Evolutionary conservation across 2,797 vertebrate genomes (phyloP).

Genomic region (Allenopithecus nigroviridis): DNA sequence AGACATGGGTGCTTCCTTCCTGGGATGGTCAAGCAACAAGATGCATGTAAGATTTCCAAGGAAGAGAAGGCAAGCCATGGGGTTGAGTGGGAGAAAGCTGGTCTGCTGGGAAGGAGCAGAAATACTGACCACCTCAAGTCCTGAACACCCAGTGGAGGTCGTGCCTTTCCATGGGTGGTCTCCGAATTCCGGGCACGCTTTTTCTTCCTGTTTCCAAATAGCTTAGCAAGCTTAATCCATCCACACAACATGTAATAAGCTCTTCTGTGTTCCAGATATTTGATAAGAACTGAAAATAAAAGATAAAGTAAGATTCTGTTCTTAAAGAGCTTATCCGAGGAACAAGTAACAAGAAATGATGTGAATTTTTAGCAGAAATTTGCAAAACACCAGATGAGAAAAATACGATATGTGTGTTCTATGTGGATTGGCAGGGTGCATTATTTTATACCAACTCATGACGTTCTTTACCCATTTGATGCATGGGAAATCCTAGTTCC

Average conservation of each 20-base stretch:
- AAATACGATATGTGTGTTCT: background rate
- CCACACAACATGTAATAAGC: background rate
- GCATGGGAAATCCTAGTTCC: background rate
- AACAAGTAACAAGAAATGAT: background rate
- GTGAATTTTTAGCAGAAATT: background rate
- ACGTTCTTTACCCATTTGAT: background rate
- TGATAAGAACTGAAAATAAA: slow-evolving; percentile 48
- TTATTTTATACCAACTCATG: background rate
- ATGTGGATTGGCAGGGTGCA: background rate
- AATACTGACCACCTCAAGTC: background rate
- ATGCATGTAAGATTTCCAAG: background rate
- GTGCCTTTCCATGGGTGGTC: background rate
- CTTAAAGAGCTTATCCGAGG: background rate
- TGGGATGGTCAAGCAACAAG: background rate
- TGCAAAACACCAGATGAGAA: background rate
- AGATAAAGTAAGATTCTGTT: slow-evolving; percentile 47
- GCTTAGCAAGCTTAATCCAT: background rate
- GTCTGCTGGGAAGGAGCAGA: background rate
- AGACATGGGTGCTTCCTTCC: background rate
- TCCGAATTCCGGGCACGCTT: background rate
- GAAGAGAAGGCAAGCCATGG: background rate
- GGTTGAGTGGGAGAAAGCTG: background rate
- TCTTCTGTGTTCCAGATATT: background rate
- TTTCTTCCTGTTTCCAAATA: background rate
- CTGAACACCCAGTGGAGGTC: background rate